Percentiles rank a stretch among this genome's conserved stretches.
phyloP scores from a whole-genome alignment of 1,140 invertebrate genomes.

The Drosophila ambigua region DNA sequence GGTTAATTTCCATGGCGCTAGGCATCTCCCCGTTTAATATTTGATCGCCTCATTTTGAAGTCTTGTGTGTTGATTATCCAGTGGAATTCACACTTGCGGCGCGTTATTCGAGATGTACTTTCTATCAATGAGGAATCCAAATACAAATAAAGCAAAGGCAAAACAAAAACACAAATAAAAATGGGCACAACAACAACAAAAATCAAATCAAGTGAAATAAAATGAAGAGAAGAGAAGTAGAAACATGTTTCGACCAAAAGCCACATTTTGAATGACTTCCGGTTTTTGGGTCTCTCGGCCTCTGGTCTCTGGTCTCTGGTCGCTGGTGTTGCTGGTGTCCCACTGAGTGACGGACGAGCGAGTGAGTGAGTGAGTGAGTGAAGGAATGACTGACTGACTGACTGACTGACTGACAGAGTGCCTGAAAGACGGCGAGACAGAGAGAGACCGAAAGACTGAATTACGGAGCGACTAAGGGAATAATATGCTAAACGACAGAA shows the following conservation, averaged over 20 bases:
- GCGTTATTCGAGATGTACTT: constrained; percentile 39
- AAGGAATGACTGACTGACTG: neutral
- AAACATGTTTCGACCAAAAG: constrained; percentile 40
- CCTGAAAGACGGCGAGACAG: neutral
- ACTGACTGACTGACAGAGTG: constrained; percentile 17
- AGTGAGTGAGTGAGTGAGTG: constrained; percentile 13
- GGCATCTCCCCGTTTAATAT: too few species aligned
- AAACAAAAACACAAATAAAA: constrained; percentile 4
- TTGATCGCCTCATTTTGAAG: too few species aligned
- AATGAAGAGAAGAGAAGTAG: constrained; percentile 17
- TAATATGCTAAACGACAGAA: too few species aligned
- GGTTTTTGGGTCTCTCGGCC: constrained; percentile 43
- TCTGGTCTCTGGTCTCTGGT: constrained; percentile 1
- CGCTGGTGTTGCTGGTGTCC: constrained; percentile 1
- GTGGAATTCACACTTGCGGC: too few species aligned
- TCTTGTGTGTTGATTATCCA: too few species aligned
- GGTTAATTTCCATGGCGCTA: too few species aligned
- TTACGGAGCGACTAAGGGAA: too few species aligned
- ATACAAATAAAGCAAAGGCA: neutral
- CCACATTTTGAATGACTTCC: constrained; percentile 36
- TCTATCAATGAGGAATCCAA: constrained; percentile 26
- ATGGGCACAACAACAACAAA: constrained; percentile 11
- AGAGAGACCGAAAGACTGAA: too few species aligned
- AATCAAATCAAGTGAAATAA: neutral
- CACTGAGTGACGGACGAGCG: constrained; percentile 1